Percentiles rank a stretch among this genome's conserved stretches.
phyloP scores from a whole-genome alignment of 2,888 invertebrate species.

The Tachystola acroxantha region DNA sequence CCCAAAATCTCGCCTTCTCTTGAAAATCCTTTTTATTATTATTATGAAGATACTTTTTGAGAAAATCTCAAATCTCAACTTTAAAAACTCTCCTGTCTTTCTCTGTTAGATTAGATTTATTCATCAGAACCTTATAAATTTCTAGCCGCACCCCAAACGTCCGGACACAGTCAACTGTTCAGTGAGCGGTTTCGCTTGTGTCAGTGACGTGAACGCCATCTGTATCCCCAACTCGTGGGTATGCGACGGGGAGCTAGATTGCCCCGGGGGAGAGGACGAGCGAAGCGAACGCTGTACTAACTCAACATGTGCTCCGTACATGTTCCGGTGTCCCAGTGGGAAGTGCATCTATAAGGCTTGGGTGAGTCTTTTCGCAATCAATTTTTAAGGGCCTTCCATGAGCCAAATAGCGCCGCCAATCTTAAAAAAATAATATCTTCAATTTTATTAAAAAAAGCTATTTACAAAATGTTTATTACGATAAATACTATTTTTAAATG shows the following conservation, averaged over 20 bases:
- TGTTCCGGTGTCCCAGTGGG: slow-evolving; percentile 82
- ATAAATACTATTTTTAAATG: too few relatives aligned
- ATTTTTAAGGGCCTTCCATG: too few relatives aligned
- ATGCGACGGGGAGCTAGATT: slow-evolving; percentile 91
- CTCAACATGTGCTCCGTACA: slow-evolving; percentile 83
- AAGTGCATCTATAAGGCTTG: slow-evolving; percentile 78
- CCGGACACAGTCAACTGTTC: slow-evolving; percentile 41
- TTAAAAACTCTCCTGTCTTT: too few relatives aligned
- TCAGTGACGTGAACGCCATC: slow-evolving; percentile 53
- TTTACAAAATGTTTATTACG: too few relatives aligned
- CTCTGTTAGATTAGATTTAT: too few relatives aligned
- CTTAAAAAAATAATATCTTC: too few relatives aligned
- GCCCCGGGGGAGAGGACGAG: slow-evolving; percentile 86
- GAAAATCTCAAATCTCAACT: too few relatives aligned
- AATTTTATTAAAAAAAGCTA: too few relatives aligned
- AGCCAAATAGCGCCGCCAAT: too few relatives aligned
- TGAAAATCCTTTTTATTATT: too few relatives aligned
- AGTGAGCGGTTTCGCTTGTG: slow-evolving; percentile 49
- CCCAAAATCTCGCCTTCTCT: too few relatives aligned
- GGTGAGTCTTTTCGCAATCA: slow-evolving; percentile 42
- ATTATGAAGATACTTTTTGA: too few relatives aligned
- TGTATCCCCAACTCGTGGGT: slow-evolving; percentile 88
- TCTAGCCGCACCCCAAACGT: slow-evolving; percentile 32
- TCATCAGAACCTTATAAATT: neutral
- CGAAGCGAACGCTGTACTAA: slow-evolving; percentile 78